Base-by-base conservation (phyloP, 2,888 invertebrate species). In the Dermolepida albohirtum region DNA sequence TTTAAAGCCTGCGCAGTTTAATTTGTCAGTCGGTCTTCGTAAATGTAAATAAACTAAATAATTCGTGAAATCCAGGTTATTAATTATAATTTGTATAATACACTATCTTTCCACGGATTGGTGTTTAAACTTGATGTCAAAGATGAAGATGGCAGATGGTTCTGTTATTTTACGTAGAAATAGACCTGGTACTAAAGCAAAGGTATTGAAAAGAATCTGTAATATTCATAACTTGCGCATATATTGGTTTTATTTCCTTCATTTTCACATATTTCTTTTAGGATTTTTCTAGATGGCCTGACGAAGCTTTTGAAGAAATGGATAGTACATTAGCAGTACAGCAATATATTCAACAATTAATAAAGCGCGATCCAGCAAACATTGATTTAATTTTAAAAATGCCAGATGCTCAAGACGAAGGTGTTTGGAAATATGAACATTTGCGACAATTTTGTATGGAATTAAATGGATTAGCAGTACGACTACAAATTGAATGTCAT, bases 371-470 rank as follows among this genome's bases (percentile, higher is more conserved):
- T 84, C 95, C 96, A 27, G 90, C 93, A 8, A 95, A 97, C 85
- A 93, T 98, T 69, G 97, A 97, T 78, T 88, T 93, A 68, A 98
- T 99, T 78, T 86, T 99, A 57, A 95, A 92, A 78, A 96, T 98
- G 87, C 99, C 99, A 1, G 97, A 98, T 76, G 92, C 94, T 16
- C 97, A 98, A 84, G 98, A 98, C 81, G 97, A 98, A 84, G 98
- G 98, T 43, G 98, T 99, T 55, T 99, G 99, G 99, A 99, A 99
- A 85, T 99, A 99, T 83, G 99, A 99, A 85, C 99, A 99, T 86
- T 87, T 99, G 69, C 89, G 94, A 76, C 98, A 99, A 85, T 98
- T 99, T 85, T 99, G 98, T 82, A 97, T 99, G 96, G 98, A 99
- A 84, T 85, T 99, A 55, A 99, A 99, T 86, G 98, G 97, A n/a